A percentile compares a stretch with the other conserved stretches of the same genome.
Conservation (phyloP, 2,113 vertebrate species). For the Columbina picui region DNA sequence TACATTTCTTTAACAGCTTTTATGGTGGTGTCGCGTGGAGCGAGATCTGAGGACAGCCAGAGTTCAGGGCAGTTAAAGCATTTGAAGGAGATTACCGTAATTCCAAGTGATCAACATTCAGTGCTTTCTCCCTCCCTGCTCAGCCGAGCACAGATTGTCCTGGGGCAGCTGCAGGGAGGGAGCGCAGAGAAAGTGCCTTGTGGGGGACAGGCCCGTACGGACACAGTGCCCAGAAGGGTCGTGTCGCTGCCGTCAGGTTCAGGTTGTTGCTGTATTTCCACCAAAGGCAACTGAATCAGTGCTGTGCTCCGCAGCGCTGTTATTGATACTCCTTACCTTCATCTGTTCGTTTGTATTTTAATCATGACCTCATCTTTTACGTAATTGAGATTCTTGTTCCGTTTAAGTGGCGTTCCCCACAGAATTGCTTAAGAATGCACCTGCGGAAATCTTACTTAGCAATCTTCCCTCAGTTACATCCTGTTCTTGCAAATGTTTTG, state of each 20-base stretch:
- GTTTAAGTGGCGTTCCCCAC: neutral
- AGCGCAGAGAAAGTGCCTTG: neutral
- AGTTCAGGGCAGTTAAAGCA: slow-evolving; percentile 58
- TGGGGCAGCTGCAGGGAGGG: neutral
- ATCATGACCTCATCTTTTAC: neutral
- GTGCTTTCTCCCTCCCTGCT: slow-evolving; percentile 12
- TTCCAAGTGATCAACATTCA: slow-evolving; percentile 65
- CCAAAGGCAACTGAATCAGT: neutral
- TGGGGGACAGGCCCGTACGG: neutral
- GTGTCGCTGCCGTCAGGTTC: neutral
- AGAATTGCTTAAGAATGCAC: slow-evolving; percentile 12
- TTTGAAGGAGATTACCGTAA: slow-evolving; percentile 70
- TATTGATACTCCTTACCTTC: neutral
- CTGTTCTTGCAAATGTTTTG: neutral
- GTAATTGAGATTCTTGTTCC: neutral
- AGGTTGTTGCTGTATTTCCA: neutral
- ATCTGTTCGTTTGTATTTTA: neutral
- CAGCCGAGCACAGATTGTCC: neutral
- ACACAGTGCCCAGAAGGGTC: neutral
- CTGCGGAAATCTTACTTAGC: neutral
- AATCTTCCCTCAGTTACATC: neutral
- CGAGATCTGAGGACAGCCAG: slow-evolving; percentile 62
- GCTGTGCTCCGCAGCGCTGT: neutral
- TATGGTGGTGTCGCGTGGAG: neutral
- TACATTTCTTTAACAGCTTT: slow-evolving; percentile 41